phyloP scores from a whole-genome alignment of 2,888 invertebrate species.

The Taphrorychus bicolor region DNA sequence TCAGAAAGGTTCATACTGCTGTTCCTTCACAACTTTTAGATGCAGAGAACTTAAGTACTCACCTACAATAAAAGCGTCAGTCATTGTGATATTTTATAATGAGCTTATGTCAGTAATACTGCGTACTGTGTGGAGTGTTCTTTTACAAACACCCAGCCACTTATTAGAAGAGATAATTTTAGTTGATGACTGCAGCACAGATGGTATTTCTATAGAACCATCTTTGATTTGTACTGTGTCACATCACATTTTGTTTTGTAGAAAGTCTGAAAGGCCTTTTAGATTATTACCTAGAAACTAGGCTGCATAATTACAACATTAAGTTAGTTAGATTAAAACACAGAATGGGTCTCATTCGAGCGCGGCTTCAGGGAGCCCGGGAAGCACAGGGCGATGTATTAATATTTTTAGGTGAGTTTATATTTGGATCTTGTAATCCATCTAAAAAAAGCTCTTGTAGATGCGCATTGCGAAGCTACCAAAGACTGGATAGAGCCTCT shows the following conservation, averaged over 20 bases:
- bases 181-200: conserved; percentile 92
- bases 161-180: conserved; percentile 90
- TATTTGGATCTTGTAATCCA: too few relatives aligned
- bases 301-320: conserved; percentile 72
- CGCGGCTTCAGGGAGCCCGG: conserved; percentile 87
- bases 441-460: conserved; percentile 53
- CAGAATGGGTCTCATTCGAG: conserved; percentile 87
- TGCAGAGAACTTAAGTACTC: conserved; percentile 69
- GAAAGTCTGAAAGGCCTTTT: conserved; percentile 76
- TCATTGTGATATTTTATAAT: conserved; percentile 79
- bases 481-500: conserved; percentile 88
- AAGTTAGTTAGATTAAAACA: conserved; percentile 76
- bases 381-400: conserved; percentile 81
- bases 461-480: conserved; percentile 90
- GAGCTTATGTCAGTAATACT: conserved; percentile 78
- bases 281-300: conserved; percentile 78
- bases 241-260: conserved; percentile 53
- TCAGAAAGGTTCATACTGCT: neutral
- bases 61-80: conserved; percentile 70
- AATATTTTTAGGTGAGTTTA: conserved; percentile 72
- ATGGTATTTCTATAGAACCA: too few relatives aligned
- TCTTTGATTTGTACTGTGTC: too few relatives aligned
- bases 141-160: conserved; percentile 73
- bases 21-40: conserved; percentile 55
- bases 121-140: conserved; percentile 88